These are phyloP conservation scores for Aramus guarauna DNA, from an alignment of 2,113 vertebrate genomes.

Conservation along the genomic window DNA sequence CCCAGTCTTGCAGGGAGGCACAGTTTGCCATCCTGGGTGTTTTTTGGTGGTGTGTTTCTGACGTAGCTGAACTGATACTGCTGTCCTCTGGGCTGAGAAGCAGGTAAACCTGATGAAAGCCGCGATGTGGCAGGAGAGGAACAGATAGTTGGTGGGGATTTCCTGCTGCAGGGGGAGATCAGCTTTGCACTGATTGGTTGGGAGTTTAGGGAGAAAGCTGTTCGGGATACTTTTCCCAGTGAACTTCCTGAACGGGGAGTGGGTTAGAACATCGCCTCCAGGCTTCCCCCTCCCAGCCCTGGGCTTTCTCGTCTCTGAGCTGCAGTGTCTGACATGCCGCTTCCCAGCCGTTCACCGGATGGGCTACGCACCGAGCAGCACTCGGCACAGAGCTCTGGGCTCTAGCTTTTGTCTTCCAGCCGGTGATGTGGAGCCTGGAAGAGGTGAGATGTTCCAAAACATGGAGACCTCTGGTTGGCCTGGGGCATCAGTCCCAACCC, in stretches of 20 bases:
- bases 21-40: background rate
- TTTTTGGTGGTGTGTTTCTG: background rate
- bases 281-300: background rate
- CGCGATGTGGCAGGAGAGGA: background rate
- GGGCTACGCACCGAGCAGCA: background rate
- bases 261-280: background rate
- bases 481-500: background rate
- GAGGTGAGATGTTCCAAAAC: background rate
- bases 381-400: background rate
- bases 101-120: background rate
- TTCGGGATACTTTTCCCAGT: background rate
- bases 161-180: background rate
- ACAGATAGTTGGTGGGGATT: background rate
- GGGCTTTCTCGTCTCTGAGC: background rate
- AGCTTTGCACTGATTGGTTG: background rate
- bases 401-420: background rate
- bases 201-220: background rate
- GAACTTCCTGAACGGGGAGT: background rate
- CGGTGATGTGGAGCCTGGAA: background rate
- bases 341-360: background rate
- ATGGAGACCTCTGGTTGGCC: background rate
- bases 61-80: background rate
- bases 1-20: background rate
- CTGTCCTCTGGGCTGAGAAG: background rate
- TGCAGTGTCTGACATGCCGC: accelerated